Evolutionary conservation across 1,140 invertebrate genomes (phyloP), one percentile per base, ranked within the genome.

Genomic region (Drosophila sp.): DNA sequence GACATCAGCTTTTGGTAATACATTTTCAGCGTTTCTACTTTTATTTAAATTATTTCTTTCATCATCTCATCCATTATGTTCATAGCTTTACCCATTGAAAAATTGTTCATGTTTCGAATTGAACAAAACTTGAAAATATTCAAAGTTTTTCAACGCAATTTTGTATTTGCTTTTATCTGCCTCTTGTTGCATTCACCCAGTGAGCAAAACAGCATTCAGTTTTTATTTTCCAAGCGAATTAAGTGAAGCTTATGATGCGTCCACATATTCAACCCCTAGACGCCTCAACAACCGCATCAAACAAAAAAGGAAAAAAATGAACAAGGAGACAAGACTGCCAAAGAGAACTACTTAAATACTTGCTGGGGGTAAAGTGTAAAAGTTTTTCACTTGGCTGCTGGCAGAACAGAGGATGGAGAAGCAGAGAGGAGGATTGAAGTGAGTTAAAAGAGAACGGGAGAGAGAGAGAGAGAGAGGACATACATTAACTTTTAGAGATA

Each of bases 401-500:
- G 16, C 34, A 7, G 40, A n/a, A n/a, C n/a, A n/a, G n/a, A n/a
- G n/a, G n/a, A n/a, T 5, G 13, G 18, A 2, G n/a, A 1, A n/a
- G 9, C 18, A 8, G 51, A n/a, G 43, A 7, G 14, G 4, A 7
- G 2, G 27, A 2, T 13, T 36, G 9, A 25, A 48, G 32, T 61
- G 57, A 25, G 57, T 21, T 21, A n/a, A n/a, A n/a, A n/a, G n/a
- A n/a, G n/a, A n/a, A 13, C 13, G 9, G 13, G 14, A 45, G 29
- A 7, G 16, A 46, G 21, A 25, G 9, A 25, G 14, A 45, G 29
- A 7, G 16, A 46, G 45, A 11, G 11, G 36, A 27, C n/a, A 54
- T 61, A 51, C 82, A 78, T 86, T 87, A 87, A 87, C 82, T 86
- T 81, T 18, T 7, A 9, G 66, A 61, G 75, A 82, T 83, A 75